Evolutionary conservation across 2,888 invertebrate genomes (phyloP).

Genomic region (Andrena haemorrhoa): DNA sequence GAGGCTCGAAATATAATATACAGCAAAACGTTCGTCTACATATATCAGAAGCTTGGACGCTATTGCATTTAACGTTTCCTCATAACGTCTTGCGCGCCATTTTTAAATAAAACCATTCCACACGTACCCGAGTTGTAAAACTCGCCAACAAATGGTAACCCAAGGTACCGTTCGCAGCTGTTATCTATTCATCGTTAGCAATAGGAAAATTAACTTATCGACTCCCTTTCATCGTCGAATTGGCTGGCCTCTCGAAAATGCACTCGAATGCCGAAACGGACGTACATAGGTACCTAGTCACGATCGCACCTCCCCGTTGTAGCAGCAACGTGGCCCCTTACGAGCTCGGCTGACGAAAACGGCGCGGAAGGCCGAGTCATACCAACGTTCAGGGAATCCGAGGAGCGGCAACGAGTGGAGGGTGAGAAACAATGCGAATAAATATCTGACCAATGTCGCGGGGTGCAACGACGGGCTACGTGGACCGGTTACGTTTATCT

Average conservation of each 20-base stretch:
- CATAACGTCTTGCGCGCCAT: no score
- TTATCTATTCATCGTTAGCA: conserved; percentile 20
- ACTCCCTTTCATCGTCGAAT: not conserved
- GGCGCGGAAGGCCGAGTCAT: conserved; percentile 24
- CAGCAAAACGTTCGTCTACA: no score
- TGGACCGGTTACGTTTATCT: conserved; percentile 44
- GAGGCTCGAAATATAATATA: no score
- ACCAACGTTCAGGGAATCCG: conserved; percentile 46
- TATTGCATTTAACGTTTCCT: no score
- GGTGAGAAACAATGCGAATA: conserved; percentile 80
- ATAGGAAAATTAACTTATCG: not conserved
- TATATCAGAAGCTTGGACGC: not conserved
- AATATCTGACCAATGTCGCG: conserved; percentile 72
- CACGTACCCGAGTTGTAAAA: not conserved
- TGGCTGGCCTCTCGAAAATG: conserved; percentile 11
- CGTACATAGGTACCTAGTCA: not conserved
- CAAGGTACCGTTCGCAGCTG: not conserved
- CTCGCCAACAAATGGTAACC: not conserved
- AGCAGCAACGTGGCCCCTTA: conserved; percentile 10
- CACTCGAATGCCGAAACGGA: conserved; percentile 9
- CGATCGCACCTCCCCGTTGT: not conserved
- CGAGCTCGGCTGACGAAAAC: conserved; percentile 35
- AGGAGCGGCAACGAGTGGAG: conserved; percentile 34
- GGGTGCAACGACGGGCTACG: conserved; percentile 42
- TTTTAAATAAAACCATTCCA: not conserved